Evolutionary conservation across 2,888 invertebrate species (phyloP).

Genomic region (Mayetiola destructor): DNA sequence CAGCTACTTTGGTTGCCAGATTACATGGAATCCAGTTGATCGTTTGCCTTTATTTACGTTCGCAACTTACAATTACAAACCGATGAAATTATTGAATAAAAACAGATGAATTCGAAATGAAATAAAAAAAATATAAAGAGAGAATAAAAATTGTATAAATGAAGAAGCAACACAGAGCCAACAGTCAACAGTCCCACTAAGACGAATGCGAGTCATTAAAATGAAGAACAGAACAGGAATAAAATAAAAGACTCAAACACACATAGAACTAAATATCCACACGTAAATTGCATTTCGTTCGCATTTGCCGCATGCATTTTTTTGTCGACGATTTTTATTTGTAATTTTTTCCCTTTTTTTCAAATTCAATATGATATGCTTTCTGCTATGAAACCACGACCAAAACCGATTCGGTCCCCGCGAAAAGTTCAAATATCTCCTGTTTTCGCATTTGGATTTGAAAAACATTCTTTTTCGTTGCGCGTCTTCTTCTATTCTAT

Average conservation of each 20-base stretch:
- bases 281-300: not conserved
- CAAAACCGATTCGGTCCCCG: not conserved
- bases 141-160: too few relatives aligned
- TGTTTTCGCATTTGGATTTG: not conserved
- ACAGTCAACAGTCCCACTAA: not conserved
- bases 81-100: not conserved
- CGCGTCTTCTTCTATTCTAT: not conserved
- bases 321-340: not conserved
- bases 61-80: not conserved
- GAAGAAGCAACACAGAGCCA: not conserved
- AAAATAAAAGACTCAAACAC: too few relatives aligned
- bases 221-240: too few relatives aligned
- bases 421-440: not conserved
- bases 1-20: too few relatives aligned
- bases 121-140: too few relatives aligned
- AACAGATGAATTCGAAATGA: too few relatives aligned
- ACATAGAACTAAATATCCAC: not conserved
- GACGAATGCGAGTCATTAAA: not conserved
- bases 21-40: constrained; percentile 7
- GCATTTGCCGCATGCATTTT: not conserved
- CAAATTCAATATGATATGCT: not conserved
- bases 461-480: too few relatives aligned
- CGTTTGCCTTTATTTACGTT: not conserved
- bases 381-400: not conserved
- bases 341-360: not conserved